These are phyloP conservation scores for Lepidocyrtoides sp. DNA, from an alignment of 2,888 invertebrate genomes.

Conservation along the genomic window DNA sequence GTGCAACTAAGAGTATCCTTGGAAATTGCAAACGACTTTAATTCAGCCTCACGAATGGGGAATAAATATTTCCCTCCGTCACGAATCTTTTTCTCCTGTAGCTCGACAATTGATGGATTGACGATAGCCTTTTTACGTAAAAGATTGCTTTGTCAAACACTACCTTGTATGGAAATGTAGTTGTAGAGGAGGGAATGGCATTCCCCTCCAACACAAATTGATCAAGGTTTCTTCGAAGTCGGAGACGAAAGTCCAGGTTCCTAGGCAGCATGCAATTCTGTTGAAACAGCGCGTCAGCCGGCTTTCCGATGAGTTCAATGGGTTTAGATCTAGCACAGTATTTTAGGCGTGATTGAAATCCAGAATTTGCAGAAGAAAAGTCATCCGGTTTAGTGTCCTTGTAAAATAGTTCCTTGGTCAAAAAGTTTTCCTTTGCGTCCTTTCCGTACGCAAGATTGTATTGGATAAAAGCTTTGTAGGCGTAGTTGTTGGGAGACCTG, in stretches of 20 bases:
- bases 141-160: not conserved
- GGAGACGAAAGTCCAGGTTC: not conserved
- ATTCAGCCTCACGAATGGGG: not conserved
- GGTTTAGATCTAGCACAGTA: not conserved
- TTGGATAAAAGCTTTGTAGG: conserved; percentile 29
- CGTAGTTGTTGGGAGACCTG: not conserved
- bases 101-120: not conserved
- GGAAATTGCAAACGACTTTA: not conserved
- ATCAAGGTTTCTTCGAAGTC: not conserved
- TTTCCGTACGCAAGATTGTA: not conserved
- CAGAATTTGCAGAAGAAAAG: conserved; percentile 12
- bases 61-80: not conserved
- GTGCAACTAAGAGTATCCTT: not conserved
- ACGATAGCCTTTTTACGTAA: not conserved
- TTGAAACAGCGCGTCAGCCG: not conserved
- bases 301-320: not conserved
- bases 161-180: conserved; percentile 9
- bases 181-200: not conserved
- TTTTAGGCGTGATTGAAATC: not conserved
- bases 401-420: not conserved
- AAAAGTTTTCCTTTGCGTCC: not conserved
- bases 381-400: conserved; percentile 15
- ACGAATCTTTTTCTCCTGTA: not conserved
- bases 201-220: not conserved
- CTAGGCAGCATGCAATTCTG: not conserved